These are phyloP conservation scores for Bos taurus DNA, from an alignment of 2,113 vertebrate genomes.

Conservation along the genomic window DNA sequence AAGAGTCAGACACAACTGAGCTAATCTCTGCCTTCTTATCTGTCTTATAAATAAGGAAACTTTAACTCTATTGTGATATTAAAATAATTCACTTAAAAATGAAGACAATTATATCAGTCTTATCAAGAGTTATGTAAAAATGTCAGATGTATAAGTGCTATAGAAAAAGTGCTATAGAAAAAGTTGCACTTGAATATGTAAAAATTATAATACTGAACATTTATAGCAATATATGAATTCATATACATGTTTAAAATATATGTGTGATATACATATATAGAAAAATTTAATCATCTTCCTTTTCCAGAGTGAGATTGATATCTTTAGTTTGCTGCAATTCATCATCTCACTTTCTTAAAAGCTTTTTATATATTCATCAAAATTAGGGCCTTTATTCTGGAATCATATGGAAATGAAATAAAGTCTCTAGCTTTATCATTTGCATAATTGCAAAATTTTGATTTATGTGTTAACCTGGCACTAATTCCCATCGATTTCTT, in stretches of 20 bases:
- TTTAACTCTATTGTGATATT: not conserved
- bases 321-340: constrained; percentile 42
- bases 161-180: not conserved
- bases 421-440: constrained; percentile 51
- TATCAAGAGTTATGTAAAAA: not conserved
- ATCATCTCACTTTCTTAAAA: constrained; percentile 68
- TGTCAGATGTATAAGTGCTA: not conserved
- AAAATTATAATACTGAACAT: constrained; percentile 31
- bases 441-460: constrained; percentile 64
- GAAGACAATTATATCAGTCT: not conserved
- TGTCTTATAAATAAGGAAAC: not conserved
- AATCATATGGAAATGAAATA: constrained; percentile 61
- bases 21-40: not conserved
- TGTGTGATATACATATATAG: not conserved
- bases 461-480: constrained; percentile 62
- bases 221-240: constrained; percentile 44
- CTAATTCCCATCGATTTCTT: constrained; percentile 61
- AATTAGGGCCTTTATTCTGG: constrained; percentile 67
- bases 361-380: constrained; percentile 65
- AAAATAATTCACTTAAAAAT: constrained; percentile 20
- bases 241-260: constrained; percentile 48
- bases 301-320: constrained; percentile 57
- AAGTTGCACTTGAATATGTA: not conserved
- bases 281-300: constrained; percentile 48
- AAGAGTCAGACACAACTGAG: not conserved